A percentile compares a stretch with the other conserved stretches of the same genome.
Evolutionary conservation across 2,797 vertebrate species (phyloP).

Genomic region (Hapalemur alaotrensis): DNA sequence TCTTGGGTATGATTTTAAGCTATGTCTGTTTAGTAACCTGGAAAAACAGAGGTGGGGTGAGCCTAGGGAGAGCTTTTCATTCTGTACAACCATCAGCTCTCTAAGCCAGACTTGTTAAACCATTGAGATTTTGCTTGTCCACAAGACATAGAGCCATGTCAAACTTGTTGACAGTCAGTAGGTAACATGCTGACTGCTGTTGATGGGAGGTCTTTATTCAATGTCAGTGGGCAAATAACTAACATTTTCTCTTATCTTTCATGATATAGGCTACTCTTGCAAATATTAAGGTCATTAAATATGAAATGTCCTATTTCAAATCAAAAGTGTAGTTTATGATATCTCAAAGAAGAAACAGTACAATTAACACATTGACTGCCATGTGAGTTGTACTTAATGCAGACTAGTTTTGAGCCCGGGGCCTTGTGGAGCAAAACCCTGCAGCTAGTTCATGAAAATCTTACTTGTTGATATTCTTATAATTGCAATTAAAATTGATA

Average conservation of each 20-base stretch:
- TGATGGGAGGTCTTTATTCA: not conserved
- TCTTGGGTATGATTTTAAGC: not conserved
- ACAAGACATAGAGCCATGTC: not conserved
- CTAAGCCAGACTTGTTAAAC: not conserved
- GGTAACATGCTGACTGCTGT: not conserved
- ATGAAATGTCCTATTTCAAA: too few relatives aligned
- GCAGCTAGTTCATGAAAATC: too few relatives aligned
- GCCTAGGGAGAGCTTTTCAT: not conserved
- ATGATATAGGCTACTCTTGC: not conserved
- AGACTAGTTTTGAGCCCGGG: too few relatives aligned
- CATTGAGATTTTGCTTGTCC: not conserved
- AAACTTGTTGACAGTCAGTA: not conserved
- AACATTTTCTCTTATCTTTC: not conserved
- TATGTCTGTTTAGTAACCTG: not conserved
- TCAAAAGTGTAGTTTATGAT: too few relatives aligned
- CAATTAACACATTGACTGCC: too few relatives aligned
- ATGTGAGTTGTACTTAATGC: too few relatives aligned
- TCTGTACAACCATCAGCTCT: not conserved
- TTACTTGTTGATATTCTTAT: too few relatives aligned
- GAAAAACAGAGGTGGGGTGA: not conserved
- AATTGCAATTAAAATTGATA: too few relatives aligned
- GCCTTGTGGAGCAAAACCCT: too few relatives aligned
- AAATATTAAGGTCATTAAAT: not conserved
- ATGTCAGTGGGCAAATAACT: not conserved
- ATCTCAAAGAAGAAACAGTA: too few relatives aligned